A percentile compares a stretch with the other conserved stretches of the same genome.
Evolutionary conservation across 1,140 invertebrate species (phyloP).

Genomic region (Pseudomyrmex sp.): DNA sequence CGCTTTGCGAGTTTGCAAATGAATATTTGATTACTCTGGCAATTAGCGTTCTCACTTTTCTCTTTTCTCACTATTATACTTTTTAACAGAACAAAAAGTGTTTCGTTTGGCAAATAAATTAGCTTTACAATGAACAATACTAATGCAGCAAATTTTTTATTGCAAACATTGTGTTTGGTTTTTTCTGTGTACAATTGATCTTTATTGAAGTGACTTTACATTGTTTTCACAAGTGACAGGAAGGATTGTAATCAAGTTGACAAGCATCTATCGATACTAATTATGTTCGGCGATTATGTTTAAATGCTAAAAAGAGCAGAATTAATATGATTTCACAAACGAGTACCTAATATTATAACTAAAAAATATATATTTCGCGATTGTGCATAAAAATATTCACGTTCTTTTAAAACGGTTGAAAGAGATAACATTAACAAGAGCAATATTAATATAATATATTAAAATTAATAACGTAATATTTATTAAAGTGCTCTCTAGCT

Average conservation of each 20-base stretch:
- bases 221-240: neutral
- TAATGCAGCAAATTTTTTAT: neutral
- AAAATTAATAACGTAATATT: neutral
- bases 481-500: neutral
- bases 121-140: neutral
- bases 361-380: neutral
- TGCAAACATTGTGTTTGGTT: constrained; percentile 2
- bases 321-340: constrained; percentile 5
- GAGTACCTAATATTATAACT: no score
- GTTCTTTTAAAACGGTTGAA: neutral
- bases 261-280: constrained; percentile 16
- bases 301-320: neutral
- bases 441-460: no score
- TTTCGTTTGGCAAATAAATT: constrained; percentile 36
- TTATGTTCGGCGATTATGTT: constrained; percentile 6
- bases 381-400: constrained; percentile 18
- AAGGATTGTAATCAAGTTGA: constrained; percentile 26
- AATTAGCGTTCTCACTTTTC: constrained; percentile 44
- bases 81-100: constrained; percentile 15
- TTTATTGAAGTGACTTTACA: neutral
- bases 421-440: neutral
- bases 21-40: constrained; percentile 57
- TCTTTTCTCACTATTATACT: constrained; percentile 18
- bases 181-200: neutral
- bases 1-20: constrained; percentile 45